Evolutionary conservation across 1,140 invertebrate genomes (phyloP).

Genomic region (Globodera ellingtonae): DNA sequence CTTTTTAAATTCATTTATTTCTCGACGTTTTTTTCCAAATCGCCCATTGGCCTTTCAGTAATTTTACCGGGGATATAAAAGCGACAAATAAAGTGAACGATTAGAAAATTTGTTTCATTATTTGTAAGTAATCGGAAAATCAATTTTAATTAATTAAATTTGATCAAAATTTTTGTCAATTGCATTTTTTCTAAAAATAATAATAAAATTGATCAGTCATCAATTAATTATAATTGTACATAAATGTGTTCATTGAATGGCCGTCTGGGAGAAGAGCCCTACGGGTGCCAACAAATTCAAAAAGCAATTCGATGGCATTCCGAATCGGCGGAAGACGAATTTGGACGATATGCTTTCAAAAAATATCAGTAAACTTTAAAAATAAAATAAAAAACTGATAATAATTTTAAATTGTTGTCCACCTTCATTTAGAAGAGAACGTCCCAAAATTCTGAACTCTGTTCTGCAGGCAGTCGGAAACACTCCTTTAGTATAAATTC

Average conservation of each 20-base stretch:
- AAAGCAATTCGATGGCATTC: slow-evolving; percentile 39
- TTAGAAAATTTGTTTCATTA: no score
- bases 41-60: neutral
- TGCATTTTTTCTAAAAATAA: no score
- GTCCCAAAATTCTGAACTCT: slow-evolving; percentile 73
- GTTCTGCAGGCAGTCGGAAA: slow-evolving; percentile 85
- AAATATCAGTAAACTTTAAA: slow-evolving; percentile 32
- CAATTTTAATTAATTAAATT: neutral
- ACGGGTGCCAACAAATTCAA: neutral
- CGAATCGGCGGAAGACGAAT: slow-evolving; percentile 45
- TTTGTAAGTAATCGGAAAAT: neutral
- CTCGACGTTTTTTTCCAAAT: neutral
- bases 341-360: slow-evolving; percentile 40
- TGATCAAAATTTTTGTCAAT: no score
- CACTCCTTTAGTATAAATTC: slow-evolving; percentile 78
- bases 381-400: neutral
- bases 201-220: no score
- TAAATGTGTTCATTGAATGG: neutral
- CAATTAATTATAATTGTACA: neutral
- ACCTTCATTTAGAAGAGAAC: slow-evolving; percentile 29
- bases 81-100: no score
- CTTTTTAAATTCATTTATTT: neutral
- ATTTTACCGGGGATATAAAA: no score
- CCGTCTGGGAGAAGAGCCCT: neutral
- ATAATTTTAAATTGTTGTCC: no score